Evolutionary conservation across 1,140 invertebrate species (phyloP), one percentile per base, ranked within the genome.

Genomic region (Temnothorax curvispinosus): DNA sequence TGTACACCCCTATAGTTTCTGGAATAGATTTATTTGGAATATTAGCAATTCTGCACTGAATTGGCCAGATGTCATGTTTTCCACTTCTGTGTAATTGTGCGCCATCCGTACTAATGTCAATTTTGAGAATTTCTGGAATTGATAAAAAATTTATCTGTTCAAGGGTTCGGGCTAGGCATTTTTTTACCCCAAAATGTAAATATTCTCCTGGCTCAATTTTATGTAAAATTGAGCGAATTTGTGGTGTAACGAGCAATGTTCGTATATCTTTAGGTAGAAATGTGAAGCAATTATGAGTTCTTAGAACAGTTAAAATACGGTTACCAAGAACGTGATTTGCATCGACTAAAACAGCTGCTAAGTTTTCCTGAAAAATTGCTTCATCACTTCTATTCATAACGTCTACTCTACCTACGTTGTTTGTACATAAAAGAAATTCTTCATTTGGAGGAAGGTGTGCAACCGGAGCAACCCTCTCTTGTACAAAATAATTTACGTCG

Each of bases 231-330:
- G 21, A 27, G 5, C n/a, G 7, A 52, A 52, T 52, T 50, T 3
- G 15, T 72, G 69, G 27, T 32, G 47, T 72, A 52, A 15, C 35
- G 5, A 72, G 15, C 27, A 72, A 32, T 52, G 47, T 72, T 52
- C 69, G 11, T 4, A 72, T 52, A 72, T 72, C 69, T 72, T 72
- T 72, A 52, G 69, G 47, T 72, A 54, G 35, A 72, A 52, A 72
- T 52, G 13, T 52, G 13, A 72, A 72, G 18, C 69, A 52, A 3
- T 54, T 52, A 72, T 72, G 65, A 44, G n/a, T 69, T 69, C 41
- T 69, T 13, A 69, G n/a, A 27, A 27, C 65, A 27, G 38, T 7
- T 44, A 69, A 27, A 69, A 69, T 69, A 47, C n/a, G 18, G 11
- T 69, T 69, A 47, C 41, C 65, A 47, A 47, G 65, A 13, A 69